Conservation (phyloP, 2,797 vertebrate species). For the Gila robusta region DNA sequence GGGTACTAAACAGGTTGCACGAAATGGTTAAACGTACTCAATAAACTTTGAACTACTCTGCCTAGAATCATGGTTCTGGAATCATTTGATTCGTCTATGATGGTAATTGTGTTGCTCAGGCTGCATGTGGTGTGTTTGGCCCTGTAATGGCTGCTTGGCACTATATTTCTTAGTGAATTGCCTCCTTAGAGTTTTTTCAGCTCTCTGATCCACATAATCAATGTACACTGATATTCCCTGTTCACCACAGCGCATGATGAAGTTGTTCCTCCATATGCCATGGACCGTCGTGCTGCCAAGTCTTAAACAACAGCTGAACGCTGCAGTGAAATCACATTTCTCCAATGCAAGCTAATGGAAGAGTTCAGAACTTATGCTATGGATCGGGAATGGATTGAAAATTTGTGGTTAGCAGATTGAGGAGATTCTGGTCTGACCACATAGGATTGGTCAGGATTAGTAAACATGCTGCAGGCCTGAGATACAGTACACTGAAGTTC, state of each 20-base stretch:
- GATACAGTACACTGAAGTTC: background rate
- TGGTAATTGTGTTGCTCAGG: background rate
- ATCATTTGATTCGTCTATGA: background rate
- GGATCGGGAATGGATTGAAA: conserved; percentile 17
- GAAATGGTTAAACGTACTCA: background rate
- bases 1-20: background rate
- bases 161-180: background rate
- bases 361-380: conserved; percentile 4
- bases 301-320: conserved; percentile 21
- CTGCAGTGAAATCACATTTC: conserved; percentile 38
- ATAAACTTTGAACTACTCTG: background rate
- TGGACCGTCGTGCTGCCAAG: conserved; percentile 26
- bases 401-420: background rate
- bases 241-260: conserved; percentile 9
- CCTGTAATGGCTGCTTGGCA: conserved; percentile 8
- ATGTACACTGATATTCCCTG: conserved; percentile 18
- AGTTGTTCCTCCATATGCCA: conserved; percentile 33
- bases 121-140: conserved; percentile 3
- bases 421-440: background rate
- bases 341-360: conserved; percentile 30
- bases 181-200: conserved; percentile 10
- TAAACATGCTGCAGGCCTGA: conserved; percentile 22
- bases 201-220: conserved; percentile 10
- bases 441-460: conserved; percentile 5
- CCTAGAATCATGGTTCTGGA: background rate